Conservation (phyloP, 2,113 vertebrate species). For the Philantomba maxwellii region DNA sequence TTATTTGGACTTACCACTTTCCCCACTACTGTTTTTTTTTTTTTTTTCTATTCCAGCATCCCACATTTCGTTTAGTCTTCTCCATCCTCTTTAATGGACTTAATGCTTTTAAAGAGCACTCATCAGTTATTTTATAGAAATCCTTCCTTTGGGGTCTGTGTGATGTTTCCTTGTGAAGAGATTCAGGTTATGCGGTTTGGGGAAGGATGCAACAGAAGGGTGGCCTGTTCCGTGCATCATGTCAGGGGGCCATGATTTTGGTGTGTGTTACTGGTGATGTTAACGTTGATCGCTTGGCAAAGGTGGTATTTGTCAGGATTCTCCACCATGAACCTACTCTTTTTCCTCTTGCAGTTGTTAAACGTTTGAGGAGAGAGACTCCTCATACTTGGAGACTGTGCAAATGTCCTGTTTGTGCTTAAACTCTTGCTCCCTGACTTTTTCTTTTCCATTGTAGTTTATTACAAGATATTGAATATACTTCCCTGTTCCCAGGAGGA, state of each 20-base stretch:
- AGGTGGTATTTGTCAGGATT: background rate
- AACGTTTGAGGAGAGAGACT: background rate
- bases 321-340: background rate
- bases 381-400: background rate
- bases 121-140: background rate
- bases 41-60: background rate
- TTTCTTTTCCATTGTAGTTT: background rate
- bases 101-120: background rate
- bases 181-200: background rate
- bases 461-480: background rate
- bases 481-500: background rate
- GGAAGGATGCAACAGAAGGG: background rate
- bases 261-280: background rate
- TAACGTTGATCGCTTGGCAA: background rate
- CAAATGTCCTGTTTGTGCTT: background rate
- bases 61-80: background rate
- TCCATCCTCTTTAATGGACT: background rate
- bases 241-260: background rate
- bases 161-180: background rate
- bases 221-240: fast-evolving
- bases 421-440: background rate
- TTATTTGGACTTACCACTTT: background rate
- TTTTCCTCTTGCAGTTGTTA: background rate
- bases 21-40: background rate
- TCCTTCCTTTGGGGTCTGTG: background rate